Base-by-base conservation (phyloP, 23 tunicate genomes). In the Ascidia mentula region DNA sequence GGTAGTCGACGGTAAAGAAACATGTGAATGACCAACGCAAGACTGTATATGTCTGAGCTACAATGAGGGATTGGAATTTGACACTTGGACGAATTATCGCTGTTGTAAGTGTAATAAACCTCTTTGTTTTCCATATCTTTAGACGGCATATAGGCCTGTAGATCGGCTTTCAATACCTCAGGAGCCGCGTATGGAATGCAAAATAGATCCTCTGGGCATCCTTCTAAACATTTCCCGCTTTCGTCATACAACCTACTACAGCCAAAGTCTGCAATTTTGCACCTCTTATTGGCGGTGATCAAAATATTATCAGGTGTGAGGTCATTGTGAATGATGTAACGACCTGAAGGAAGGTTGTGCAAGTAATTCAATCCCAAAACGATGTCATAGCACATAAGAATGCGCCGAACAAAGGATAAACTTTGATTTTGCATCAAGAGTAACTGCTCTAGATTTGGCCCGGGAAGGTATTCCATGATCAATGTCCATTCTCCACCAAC, bases 321-420 rank as follows among this genome's bases (percentile, higher is more conserved):
- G 65, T 53, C 65, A 53, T 53, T 53, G 24, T 53, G 65, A 20
- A 53, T 53, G 13, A 53, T 9, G 65, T 53, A 53, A 53, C 65
- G 28, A 53, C 65, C 65, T 3, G 65, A 53, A 5, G 65, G 65
- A 53, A 53, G 65, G 65, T 53, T 53, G 65, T 53, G 65, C 13
- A 53, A 53, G 24, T 53, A 28, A 6, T 28, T 26, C 24, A 53
- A 53, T 3, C 65, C 65, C 65, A 53, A 53, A 3, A 28, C 7
- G 65, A 53, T 53, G 65, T 53, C 65, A 28, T 53, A 53, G 24
- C 65, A 53, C 65, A 53, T 53, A 20, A 20, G 22, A 26, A 53
- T 26, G 1, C 65, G 65, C 2, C 13, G 65, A 53, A 3, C 28
- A 28, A 53, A 53, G 13, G 65, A 5, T 53, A 53, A 1, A 20